Percentiles rank a stretch among this genome's conserved stretches.
phyloP scores from a whole-genome alignment of 2,888 invertebrate species.

The Caenorhabditis wallacei region DNA sequence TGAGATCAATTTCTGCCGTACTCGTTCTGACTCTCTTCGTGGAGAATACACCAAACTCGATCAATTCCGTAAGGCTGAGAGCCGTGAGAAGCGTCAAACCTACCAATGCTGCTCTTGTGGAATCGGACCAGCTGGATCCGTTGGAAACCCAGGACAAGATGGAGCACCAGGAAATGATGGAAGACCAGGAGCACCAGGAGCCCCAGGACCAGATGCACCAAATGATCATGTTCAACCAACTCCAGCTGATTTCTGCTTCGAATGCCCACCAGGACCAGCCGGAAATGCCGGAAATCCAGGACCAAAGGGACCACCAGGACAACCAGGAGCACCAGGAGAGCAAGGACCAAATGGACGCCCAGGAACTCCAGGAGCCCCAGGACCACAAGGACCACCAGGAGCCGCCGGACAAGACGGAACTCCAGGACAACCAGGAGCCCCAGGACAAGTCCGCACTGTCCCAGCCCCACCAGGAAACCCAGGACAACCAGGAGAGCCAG shows the following conservation, averaged over 20 bases:
- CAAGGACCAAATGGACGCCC: conserved; percentile 76
- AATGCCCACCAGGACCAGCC: conserved; percentile 74
- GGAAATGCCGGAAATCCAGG: conserved; percentile 77
- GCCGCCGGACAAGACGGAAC: conserved; percentile 77
- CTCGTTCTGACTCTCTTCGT: conserved; percentile 72
- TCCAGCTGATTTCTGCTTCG: conserved; percentile 76
- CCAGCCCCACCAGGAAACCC: conserved; percentile 76
- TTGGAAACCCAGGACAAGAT: conserved; percentile 68
- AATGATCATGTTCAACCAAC: conserved; percentile 71
- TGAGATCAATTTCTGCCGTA: conserved; percentile 80
- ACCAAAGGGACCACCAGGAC: conserved; percentile 77
- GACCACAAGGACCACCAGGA: conserved; percentile 79
- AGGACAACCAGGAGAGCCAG: conserved; percentile 78
- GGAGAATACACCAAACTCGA: conserved; percentile 76
- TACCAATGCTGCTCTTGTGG: conserved; percentile 76
- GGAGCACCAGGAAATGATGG: conserved; percentile 73
- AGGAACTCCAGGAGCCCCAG: conserved; percentile 76
- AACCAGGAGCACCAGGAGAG: conserved; percentile 71
- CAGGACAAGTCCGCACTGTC: conserved; percentile 74
- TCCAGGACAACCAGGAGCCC: conserved; percentile 76
- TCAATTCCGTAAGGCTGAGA: conserved; percentile 65
- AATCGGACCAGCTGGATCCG: conserved; percentile 71
- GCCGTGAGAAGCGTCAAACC: conserved; percentile 73
- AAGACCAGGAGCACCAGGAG: conserved; percentile 72
- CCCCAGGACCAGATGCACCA: conserved; percentile 75